Evolutionary conservation across 2,797 vertebrate genomes (phyloP).

Genomic region (Ctenopoma kingsleyae): DNA sequence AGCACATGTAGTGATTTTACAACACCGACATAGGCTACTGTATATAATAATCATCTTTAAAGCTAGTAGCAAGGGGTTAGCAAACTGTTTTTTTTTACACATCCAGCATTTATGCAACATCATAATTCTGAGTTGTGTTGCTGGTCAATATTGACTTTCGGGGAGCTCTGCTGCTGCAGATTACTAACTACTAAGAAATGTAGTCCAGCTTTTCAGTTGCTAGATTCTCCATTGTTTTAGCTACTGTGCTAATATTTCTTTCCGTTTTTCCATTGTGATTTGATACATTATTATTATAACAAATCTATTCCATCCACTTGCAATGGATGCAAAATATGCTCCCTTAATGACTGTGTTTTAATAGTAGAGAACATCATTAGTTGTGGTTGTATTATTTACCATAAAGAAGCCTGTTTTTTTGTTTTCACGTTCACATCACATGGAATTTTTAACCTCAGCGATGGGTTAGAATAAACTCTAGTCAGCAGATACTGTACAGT

Average conservation of each 20-base stretch:
- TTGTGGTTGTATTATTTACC: conserved; percentile 21
- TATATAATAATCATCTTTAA: too few species aligned
- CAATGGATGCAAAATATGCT: not conserved
- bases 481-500: conserved; percentile 25
- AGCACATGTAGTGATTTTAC: too few species aligned
- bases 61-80: too few species aligned
- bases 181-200: not conserved
- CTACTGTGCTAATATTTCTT: not conserved
- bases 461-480: conserved; percentile 29
- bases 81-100: too few species aligned
- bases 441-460: conserved; percentile 26
- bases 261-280: not conserved
- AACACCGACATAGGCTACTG: too few species aligned
- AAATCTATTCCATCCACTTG: not conserved
- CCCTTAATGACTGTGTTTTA: not conserved
- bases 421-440: conserved; percentile 14
- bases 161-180: too few species aligned
- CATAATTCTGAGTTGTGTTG: too few species aligned
- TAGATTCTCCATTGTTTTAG: too few species aligned
- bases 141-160: too few species aligned
- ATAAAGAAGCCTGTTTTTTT: too few species aligned
- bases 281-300: not conserved
- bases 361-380: not conserved
- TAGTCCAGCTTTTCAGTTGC: too few species aligned
- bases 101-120: too few species aligned